Evolutionary conservation across 1,140 invertebrate genomes (phyloP).

Genomic region (Portunus trituberculatus): DNA sequence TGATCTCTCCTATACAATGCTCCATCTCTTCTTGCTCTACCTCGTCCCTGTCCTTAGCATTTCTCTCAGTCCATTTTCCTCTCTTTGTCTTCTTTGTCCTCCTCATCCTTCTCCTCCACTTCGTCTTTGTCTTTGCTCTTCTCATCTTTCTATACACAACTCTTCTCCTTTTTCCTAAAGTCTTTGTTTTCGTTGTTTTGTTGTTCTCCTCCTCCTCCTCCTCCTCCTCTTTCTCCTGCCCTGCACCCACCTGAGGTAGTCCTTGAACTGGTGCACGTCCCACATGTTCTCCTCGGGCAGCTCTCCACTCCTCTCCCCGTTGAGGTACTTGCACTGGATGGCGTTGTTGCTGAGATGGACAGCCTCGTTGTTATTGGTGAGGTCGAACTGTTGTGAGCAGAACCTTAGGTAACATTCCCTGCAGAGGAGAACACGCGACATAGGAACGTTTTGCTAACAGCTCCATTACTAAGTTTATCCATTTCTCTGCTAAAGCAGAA

Average conservation of each 20-base stretch:
- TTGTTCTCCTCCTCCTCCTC: background rate
- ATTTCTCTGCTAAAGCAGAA: no score
- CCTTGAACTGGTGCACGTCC: constrained; percentile 86
- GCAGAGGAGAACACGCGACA: background rate
- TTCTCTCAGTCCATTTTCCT: background rate
- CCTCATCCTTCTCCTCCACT: background rate
- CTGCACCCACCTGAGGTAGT: constrained; percentile 78
- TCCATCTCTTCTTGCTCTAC: background rate
- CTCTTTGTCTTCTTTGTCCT: background rate
- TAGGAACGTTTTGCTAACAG: background rate
- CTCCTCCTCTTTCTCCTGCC: background rate
- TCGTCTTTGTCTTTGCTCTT: no score
- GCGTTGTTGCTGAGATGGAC: constrained; percentile 97
- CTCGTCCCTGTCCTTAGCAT: background rate
- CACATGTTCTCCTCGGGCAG: constrained; percentile 92
- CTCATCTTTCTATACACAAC: no score
- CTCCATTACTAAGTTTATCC: background rate
- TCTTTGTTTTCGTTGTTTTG: no score
- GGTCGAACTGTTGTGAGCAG: constrained; percentile 93
- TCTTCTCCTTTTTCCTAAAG: no score
- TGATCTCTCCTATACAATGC: background rate
- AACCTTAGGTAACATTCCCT: constrained; percentile 95
- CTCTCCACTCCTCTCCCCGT: constrained; percentile 87
- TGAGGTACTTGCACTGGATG: constrained; percentile 94
- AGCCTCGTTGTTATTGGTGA: constrained; percentile 95